phyloP scores from a whole-genome alignment of 2,113 vertebrate genomes.

The Atractosteus spatula region DNA sequence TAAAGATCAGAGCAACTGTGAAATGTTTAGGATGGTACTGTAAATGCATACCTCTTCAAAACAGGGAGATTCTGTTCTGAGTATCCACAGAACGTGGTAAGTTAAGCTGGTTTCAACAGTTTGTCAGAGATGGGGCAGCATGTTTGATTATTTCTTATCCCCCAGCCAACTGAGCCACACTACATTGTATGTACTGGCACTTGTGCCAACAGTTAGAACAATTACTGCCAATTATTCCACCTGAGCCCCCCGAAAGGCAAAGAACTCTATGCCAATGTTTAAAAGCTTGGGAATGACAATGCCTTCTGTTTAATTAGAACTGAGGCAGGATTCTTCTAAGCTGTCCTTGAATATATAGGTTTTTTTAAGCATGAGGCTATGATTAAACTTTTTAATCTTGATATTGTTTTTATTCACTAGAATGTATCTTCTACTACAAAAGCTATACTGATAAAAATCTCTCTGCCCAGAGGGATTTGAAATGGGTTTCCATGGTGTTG shows the following conservation, averaged over 20 bases:
- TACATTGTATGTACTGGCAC: constrained; percentile 33
- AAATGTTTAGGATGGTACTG: too few species aligned
- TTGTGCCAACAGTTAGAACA: constrained; percentile 40
- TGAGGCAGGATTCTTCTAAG: constrained; percentile 38
- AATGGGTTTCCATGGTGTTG: too few species aligned
- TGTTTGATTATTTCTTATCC: neutral
- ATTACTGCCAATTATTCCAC: constrained; percentile 43
- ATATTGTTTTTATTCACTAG: neutral
- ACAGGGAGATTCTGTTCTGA: too few species aligned
- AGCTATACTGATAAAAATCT: too few species aligned
- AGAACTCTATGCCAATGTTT: constrained; percentile 30
- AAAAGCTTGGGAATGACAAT: constrained; percentile 40
- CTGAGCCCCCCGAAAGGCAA: constrained; percentile 23
- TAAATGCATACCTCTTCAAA: too few species aligned
- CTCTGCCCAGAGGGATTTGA: too few species aligned
- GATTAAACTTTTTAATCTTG: neutral
- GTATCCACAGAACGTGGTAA: too few species aligned
- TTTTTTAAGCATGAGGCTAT: neutral
- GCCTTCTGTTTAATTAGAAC: constrained; percentile 45
- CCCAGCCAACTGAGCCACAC: constrained; percentile 22
- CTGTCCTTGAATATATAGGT: neutral
- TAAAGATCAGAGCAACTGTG: too few species aligned
- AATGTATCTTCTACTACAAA: neutral
- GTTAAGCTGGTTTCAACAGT: neutral
- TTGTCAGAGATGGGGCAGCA: neutral